Percentiles rank a stretch among this genome's conserved stretches.
Conservation (phyloP, 1,140 invertebrate species). For the Kradibia gibbosae region DNA sequence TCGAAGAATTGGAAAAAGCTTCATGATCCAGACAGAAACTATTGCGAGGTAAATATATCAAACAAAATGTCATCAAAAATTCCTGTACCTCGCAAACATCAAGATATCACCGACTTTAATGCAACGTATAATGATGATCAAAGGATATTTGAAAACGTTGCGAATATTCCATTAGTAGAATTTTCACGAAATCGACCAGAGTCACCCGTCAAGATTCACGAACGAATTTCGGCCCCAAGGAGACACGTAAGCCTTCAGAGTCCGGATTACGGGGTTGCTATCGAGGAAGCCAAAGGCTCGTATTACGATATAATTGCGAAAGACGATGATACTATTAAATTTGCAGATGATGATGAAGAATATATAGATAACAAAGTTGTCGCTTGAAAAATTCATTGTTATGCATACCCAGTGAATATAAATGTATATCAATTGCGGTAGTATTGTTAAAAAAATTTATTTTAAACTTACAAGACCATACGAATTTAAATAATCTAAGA, state of each 20-base stretch:
- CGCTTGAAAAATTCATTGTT: slow-evolving; percentile 44
- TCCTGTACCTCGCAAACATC: slow-evolving; percentile 56
- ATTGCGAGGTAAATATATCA: slow-evolving; percentile 53
- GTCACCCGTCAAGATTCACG: slow-evolving; percentile 62
- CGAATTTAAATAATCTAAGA: too few species aligned
- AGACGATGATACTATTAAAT: slow-evolving; percentile 69
- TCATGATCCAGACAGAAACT: slow-evolving; percentile 50
- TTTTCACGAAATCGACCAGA: slow-evolving; percentile 58
- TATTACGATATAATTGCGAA: slow-evolving; percentile 68
- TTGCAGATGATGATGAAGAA: slow-evolving; percentile 73
- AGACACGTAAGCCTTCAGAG: slow-evolving; percentile 53
- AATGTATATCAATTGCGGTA: background rate
- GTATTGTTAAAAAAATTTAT: background rate
- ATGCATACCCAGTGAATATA: background rate
- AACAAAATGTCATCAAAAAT: slow-evolving; percentile 49
- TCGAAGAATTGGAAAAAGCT: slow-evolving; percentile 14
- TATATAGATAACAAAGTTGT: slow-evolving; percentile 65
- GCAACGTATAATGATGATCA: slow-evolving; percentile 31
- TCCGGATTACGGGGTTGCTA: slow-evolving; percentile 62
- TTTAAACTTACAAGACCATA: background rate
- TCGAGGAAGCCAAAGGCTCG: slow-evolving; percentile 61
- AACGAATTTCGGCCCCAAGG: slow-evolving; percentile 56
- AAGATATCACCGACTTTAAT: slow-evolving; percentile 59
- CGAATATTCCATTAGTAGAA: slow-evolving; percentile 63
- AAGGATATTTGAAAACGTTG: slow-evolving; percentile 22